Conservation (phyloP, 2,797 vertebrate genomes). For the Dicrostonyx torquatus region DNA sequence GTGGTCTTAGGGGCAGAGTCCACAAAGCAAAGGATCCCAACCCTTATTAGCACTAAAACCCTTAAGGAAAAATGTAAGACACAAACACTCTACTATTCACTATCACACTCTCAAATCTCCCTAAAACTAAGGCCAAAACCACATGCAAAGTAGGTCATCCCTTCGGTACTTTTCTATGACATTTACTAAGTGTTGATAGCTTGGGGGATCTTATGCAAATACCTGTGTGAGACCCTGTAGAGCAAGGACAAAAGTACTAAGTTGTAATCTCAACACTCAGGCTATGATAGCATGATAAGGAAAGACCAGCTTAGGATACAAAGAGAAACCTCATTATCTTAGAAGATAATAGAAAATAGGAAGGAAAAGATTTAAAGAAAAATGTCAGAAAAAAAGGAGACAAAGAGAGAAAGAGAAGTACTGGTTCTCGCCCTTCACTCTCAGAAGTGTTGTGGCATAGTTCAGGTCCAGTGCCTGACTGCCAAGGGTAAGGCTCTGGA, state of each 20-base stretch:
- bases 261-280: background rate
- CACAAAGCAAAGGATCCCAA: background rate
- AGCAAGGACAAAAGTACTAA: background rate
- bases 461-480: background rate
- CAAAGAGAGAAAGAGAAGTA: background rate
- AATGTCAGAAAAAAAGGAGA: background rate
- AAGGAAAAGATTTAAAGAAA: background rate
- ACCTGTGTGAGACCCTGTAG: background rate
- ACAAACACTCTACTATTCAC: background rate
- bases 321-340: background rate
- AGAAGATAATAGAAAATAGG: background rate
- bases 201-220: background rate
- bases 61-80: slow-evolving; percentile 27
- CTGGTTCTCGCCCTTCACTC: background rate
- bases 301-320: background rate
- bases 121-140: slow-evolving; percentile 1
- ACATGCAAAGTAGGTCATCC: background rate
- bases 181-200: background rate
- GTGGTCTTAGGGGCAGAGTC: background rate
- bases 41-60: background rate
- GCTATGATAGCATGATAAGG: background rate
- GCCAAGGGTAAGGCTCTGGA: background rate
- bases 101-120: slow-evolving; percentile 12
- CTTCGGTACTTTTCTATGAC: background rate
- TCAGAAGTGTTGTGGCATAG: background rate